phyloP scores from a whole-genome alignment of 2,888 invertebrate species.

The Drosophila monieri region DNA sequence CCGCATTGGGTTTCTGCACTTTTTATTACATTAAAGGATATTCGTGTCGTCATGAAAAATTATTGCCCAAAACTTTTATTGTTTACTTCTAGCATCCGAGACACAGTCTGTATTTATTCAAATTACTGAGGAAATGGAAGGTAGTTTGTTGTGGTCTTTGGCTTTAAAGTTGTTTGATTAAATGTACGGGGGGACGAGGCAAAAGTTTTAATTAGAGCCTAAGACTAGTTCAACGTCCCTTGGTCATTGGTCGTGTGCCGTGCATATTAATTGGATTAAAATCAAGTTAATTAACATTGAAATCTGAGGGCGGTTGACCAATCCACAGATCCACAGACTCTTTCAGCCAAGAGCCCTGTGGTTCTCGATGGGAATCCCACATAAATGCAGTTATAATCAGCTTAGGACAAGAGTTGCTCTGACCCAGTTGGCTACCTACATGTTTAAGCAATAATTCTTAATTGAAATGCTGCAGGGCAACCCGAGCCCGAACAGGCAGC shows the following conservation, averaged over 20 bases:
- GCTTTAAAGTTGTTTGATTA: slow-evolving; percentile 67
- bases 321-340: slow-evolving; percentile 17
- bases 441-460: slow-evolving; percentile 75
- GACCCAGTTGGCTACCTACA: slow-evolving; percentile 31
- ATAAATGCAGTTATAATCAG: slow-evolving; percentile 39
- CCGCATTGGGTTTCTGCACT: slow-evolving; percentile 40
- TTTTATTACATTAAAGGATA: slow-evolving; percentile 62
- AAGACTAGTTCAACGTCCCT: slow-evolving; percentile 36
- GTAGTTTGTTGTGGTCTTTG: slow-evolving; percentile 38
- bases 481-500: slow-evolving; percentile 31
- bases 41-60: slow-evolving; percentile 54
- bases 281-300: slow-evolving; percentile 41
- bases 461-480: slow-evolving; percentile 71
- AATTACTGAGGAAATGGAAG: slow-evolving; percentile 1
- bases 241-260: slow-evolving; percentile 30
- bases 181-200: slow-evolving; percentile 57
- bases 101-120: neutral
- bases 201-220: slow-evolving; percentile 70
- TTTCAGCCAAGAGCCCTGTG: slow-evolving; percentile 20
- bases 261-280: slow-evolving; percentile 51
- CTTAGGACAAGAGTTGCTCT: slow-evolving; percentile 30
- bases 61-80: slow-evolving; percentile 61
- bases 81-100: slow-evolving; percentile 5
- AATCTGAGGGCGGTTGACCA: slow-evolving; percentile 31
- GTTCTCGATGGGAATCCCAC: slow-evolving; percentile 8